Evolutionary conservation across 35 echinoderm and acorn worm species (phyloP).

Genomic region (Lytechinus pictus): DNA sequence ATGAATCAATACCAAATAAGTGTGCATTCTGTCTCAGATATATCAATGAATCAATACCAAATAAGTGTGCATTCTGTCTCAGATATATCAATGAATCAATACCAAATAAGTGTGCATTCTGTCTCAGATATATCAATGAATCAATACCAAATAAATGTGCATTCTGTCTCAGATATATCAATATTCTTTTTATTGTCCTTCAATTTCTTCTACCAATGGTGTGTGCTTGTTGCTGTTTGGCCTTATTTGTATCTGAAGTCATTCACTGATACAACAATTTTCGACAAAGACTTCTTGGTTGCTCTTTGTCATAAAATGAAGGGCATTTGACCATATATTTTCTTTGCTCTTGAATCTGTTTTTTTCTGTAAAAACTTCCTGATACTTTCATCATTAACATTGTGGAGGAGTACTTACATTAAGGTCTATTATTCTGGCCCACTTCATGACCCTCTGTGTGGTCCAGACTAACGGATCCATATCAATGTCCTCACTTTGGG

Average conservation of each 20-base stretch:
- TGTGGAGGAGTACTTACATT: slow-evolving; percentile 62
- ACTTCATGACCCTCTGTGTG: slow-evolving; percentile 88
- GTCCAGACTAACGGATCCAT: slow-evolving; percentile 94
- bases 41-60: background rate
- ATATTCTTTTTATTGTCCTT: background rate
- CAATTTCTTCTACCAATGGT: too few species aligned
- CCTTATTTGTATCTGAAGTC: too few species aligned
- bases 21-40: background rate
- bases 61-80: background rate
- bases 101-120: background rate
- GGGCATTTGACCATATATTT: too few species aligned
- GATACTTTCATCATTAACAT: too few species aligned
- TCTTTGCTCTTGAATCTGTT: too few species aligned
- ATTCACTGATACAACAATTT: too few species aligned
- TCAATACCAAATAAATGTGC: background rate
- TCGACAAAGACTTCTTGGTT: too few species aligned
- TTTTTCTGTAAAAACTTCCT: too few species aligned
- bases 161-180: background rate
- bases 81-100: background rate
- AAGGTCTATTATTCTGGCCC: slow-evolving; percentile 89
- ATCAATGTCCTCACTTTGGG: slow-evolving; percentile 86
- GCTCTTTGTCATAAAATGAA: too few species aligned
- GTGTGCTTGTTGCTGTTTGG: too few species aligned
- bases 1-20: background rate
- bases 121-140: background rate